Evolutionary conservation across 2,888 invertebrate genomes (phyloP).

Genomic region (Drosophila nigricruria): DNA sequence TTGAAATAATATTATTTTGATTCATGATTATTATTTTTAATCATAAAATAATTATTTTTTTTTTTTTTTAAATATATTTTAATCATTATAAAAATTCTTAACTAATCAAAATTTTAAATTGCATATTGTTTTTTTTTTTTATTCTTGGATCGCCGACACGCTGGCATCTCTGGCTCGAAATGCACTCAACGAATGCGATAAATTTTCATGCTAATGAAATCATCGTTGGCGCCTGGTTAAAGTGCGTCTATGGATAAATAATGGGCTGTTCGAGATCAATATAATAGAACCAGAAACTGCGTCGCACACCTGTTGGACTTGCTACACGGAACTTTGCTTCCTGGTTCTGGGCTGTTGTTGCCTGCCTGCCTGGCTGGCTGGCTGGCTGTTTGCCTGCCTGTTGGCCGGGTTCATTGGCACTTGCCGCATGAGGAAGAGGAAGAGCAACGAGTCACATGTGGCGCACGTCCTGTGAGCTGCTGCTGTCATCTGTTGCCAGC

Average conservation of each 20-base stretch:
- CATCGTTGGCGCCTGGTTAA: constrained; percentile 29
- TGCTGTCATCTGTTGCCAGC: constrained; percentile 71
- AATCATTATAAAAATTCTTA: background rate
- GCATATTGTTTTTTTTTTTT: background rate
- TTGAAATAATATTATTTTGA: background rate
- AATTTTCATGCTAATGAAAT: constrained; percentile 57
- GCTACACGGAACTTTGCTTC: constrained; percentile 56
- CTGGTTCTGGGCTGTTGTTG: constrained; percentile 54
- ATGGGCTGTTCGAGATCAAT: constrained; percentile 28
- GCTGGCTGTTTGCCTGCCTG: constrained; percentile 10
- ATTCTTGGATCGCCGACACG: background rate
- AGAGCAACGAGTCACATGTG: constrained; percentile 59
- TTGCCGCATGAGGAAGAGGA: constrained; percentile 21
- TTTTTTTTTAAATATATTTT: background rate
- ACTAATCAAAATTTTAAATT: background rate
- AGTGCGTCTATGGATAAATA: constrained; percentile 55
- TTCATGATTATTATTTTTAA: background rate
- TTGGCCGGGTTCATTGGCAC: constrained; percentile 64
- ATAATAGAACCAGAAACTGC: constrained; percentile 9
- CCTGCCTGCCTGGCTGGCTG: constrained; percentile 16
- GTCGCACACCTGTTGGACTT: constrained; percentile 64
- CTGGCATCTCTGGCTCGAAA: background rate
- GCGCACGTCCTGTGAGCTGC: constrained; percentile 64
- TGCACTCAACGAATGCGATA: constrained; percentile 35
- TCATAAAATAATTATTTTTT: background rate